Evolutionary conservation across 2,113 vertebrate species (phyloP), one percentile per base, ranked within the genome.

Genomic region (Marmota flaviventris): DNA sequence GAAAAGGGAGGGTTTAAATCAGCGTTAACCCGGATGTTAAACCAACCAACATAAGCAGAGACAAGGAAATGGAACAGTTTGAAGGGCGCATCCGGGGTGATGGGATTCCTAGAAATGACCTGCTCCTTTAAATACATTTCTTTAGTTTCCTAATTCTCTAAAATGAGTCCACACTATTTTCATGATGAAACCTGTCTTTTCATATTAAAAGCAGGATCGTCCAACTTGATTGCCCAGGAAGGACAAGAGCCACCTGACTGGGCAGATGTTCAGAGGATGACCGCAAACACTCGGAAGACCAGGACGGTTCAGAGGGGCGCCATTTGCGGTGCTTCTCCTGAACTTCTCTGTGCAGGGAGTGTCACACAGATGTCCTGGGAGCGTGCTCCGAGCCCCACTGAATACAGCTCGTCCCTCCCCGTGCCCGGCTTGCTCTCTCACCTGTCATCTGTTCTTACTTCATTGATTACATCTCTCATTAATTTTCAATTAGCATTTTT

Each of bases 81-180:
- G 32, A 29, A 53, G 29, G 73, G 25, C 7, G 53, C 63, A 51
- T 61, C 48, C 16, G 34, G 37, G 48, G 17, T n/a, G 32, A n/a
- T 3, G 61, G 39, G 27, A 39, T 13, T 48, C 11, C 9, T 16
- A 45, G 10, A 92, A 25, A 51, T 58, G 17, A 2, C 24, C 25
- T 77, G 24, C 53, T 72, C 13, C 25, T 51, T 92, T 86, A 48
- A 89, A 78, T 42, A 20, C 8, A 14, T 81, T 67, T 32, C 22
- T 84, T 76, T 9, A 48, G 75, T 48, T 82, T 76, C 76, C 67
- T 67, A 22, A n/a, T 81, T 85, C 65, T 95, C 67, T 70, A 72
- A 63, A 96, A 72, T 32, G 45, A 81, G 20, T n/a, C 65, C 22
- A 56, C 22, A 14, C 27, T 32, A 61, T 22, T 91, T 61, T 61